Evolutionary conservation across 2,113 vertebrate genomes (phyloP), one percentile per base, ranked within the genome.

Genomic region (Nibea albiflora): DNA sequence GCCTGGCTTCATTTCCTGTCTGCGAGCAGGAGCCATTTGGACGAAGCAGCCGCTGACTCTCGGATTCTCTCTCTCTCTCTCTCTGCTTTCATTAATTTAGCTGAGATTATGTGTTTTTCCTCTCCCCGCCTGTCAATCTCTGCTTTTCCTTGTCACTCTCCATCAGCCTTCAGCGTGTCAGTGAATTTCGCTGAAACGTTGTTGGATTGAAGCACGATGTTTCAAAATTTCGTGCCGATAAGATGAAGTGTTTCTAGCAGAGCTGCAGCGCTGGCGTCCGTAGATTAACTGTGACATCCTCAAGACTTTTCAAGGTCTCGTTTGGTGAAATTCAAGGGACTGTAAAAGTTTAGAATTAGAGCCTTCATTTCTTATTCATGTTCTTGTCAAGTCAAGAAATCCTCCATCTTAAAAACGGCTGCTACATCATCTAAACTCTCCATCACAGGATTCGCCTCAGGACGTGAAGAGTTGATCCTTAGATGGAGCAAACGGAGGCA

Each of bases 1-100:
- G 78, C 69, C 77, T 31, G 66, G 63, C 85, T 84, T 91, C 83
- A 88, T 88, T 92, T 91, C 79, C 82, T 85, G 82, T 76, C 81
- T 77, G 65, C 54, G 87, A 76, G 83, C 62, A 1, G 80, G 26
- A 81, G 85, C 74, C 84, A 79, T 88, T 88, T 79, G 79, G 77
- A 85, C 69, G 57, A 78, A 70, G 76, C 65, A 75, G 76, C 44
- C 67, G 50, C 60, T 9, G 73, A 68, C 66, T 73, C 80, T 70
- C 53, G 4, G 56, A 82, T 81, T 81, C 76, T 71, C 80, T 73
- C 77, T 39, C 35, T 73, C 80, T 73, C 77, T 39, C 35, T 73
- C 77, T 62, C 57, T 69, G 76, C 81, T 86, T 81, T 84, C 73
- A 79, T 86, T 90, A 85, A 88, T 89, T 79, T 81, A 52, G 10